Conservation (phyloP, 2,113 vertebrate genomes). For the Cyanoliseus patagonus region DNA sequence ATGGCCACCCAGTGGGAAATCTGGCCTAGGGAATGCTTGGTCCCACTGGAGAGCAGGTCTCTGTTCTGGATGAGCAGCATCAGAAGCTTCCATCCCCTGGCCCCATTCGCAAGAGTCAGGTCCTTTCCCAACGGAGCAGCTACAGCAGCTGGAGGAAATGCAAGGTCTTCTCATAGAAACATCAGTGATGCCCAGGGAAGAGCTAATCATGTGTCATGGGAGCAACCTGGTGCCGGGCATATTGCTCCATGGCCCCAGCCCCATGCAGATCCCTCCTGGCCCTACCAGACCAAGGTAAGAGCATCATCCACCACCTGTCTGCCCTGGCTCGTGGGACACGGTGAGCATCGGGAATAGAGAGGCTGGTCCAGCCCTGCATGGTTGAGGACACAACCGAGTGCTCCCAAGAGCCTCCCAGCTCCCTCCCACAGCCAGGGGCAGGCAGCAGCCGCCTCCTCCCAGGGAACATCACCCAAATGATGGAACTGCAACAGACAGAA, state of each 20-base stretch:
- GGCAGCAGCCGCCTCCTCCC: not conserved
- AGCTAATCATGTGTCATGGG: not conserved
- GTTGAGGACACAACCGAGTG: fast-evolving
- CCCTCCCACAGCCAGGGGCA: fast-evolving
- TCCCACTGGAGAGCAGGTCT: not conserved
- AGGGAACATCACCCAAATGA: not conserved
- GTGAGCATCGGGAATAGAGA: fast-evolving
- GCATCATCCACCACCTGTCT: fast-evolving
- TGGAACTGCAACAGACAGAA: not conserved
- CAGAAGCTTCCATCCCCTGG: not conserved
- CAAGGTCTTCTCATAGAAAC: not conserved
- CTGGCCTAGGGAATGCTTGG: not conserved
- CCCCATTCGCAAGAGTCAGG: not conserved
- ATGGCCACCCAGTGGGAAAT: not conserved
- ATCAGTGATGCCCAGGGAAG: not conserved
- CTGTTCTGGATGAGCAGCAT: not conserved
- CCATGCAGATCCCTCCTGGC: not conserved
- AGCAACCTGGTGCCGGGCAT: not conserved
- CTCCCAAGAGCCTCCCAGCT: not conserved
- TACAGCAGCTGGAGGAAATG: not conserved
- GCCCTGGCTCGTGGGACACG: fast-evolving
- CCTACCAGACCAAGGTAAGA: not conserved
- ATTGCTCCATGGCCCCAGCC: not conserved
- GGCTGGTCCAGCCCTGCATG: fast-evolving
- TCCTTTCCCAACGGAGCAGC: not conserved